Base-by-base conservation (phyloP, 2,113 vertebrate species). In the Spheniscus mendiculus region DNA sequence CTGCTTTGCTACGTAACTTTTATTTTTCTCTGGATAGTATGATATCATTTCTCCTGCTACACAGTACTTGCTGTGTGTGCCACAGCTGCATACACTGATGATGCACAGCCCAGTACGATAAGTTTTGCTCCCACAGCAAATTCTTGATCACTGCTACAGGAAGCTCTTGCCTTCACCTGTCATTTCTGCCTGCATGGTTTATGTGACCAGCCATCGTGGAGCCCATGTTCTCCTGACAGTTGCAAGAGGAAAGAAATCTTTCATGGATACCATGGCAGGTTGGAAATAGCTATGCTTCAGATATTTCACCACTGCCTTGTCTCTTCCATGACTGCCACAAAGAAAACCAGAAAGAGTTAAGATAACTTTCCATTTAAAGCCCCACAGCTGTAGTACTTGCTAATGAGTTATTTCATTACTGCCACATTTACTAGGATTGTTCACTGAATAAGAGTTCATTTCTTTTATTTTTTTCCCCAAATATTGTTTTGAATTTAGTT, bases 211-310 rank as follows among this genome's bases (percentile, higher is more conserved):
- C 3, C 18, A 26, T 26, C 2, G 0, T 66, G 20, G 25, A 69
- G 10, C 9, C 19, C 8, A 1, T 21, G 8, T 50, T 58, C 6
- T 67, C 40, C 21, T 58, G 27, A 30, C 34, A 20, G 4, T 2
- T 80, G 34, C 49, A 53, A 18, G 21, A 73, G 36, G 18, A 65
- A 82, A 65, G 6, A 55, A 82, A 36, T 30, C 10, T 38, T 62
- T 45, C 8, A 15, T 36, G 7, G 9, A 14, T 50, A 27, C 13
- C 6, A 6, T 3, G 13, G 6, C 29, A 61, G 1, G 1, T 0
- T 86, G n/a, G 16, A 83, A 78, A 47, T 9, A 61, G 15, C 8
- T 29, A 2, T 34, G 7, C 25, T 61, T 83, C 13, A 52, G 32
- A 5, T 29, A 50, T 19, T 67, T 77, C 13, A 22, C 26, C 67